Conservation (phyloP, 30 jellyfish, hydroid and myxozoan genomes). For the Catostylus mosaicus region DNA sequence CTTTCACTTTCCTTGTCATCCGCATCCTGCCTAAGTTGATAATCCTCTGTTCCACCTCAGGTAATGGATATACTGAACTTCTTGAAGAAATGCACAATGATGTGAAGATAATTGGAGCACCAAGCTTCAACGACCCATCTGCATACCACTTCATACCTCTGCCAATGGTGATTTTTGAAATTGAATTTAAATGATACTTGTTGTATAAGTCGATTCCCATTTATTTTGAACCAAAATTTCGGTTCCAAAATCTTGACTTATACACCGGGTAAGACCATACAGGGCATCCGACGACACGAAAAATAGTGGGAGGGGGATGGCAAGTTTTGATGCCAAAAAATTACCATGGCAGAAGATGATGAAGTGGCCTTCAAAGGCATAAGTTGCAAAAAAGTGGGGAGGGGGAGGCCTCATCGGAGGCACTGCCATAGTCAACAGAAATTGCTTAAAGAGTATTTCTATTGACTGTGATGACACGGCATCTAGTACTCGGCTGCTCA, state of each 20-base stretch:
- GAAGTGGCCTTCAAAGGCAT: no score
- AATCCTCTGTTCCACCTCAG: not conserved
- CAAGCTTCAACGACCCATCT: conserved; percentile 10
- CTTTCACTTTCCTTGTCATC: conserved; percentile 6
- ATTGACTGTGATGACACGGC: no score
- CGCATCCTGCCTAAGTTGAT: conserved; percentile 5
- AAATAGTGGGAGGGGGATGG: no score
- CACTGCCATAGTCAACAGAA: no score
- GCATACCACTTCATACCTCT: not conserved
- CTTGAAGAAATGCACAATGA: not conserved
- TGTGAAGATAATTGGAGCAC: not conserved
- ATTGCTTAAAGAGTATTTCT: no score
- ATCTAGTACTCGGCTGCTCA: no score
- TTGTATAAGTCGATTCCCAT: not conserved
- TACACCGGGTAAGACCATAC: not conserved
- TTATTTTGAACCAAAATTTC: not conserved
- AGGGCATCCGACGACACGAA: no score
- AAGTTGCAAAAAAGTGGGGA: no score
- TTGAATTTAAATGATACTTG: not conserved
- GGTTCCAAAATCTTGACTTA: not conserved
- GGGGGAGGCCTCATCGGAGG: no score
- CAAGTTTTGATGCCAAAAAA: no score
- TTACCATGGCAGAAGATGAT: no score
- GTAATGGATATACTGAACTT: conserved; percentile 5
- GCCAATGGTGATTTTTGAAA: not conserved